Conservation (phyloP, 2,113 vertebrate species). For the Synodontis membranacea region DNA sequence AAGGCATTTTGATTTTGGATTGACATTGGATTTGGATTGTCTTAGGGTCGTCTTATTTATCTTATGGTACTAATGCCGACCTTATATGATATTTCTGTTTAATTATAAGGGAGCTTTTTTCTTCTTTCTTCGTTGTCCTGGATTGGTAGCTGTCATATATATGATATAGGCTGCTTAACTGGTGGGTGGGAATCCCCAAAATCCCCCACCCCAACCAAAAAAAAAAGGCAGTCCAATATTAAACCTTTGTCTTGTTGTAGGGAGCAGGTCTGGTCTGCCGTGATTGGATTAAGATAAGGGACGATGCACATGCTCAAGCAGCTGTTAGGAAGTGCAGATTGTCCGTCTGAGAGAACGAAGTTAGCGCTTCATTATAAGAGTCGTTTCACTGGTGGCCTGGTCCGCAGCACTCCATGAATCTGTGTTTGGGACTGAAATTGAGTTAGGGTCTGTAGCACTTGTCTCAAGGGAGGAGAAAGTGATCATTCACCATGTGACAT, state of each 20-base stretch:
- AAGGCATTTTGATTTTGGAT: too few species aligned
- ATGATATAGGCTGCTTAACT: not conserved
- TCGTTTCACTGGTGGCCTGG: conserved; percentile 34
- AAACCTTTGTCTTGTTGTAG: conserved; percentile 14
- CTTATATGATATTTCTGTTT: too few species aligned
- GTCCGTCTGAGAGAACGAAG: conserved; percentile 36
- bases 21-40: too few species aligned
- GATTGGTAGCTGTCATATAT: not conserved
- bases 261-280: conserved; percentile 49
- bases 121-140: too few species aligned
- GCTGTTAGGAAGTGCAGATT: conserved; percentile 41
- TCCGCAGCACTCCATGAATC: conserved; percentile 56
- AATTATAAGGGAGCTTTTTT: too few species aligned
- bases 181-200: not conserved
- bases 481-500: conserved; percentile 51
- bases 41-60: too few species aligned
- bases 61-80: too few species aligned
- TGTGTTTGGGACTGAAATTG: conserved; percentile 62
- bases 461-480: conserved; percentile 56
- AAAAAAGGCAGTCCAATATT: not conserved
- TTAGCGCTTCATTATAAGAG: conserved; percentile 44
- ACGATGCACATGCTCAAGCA: conserved; percentile 43
- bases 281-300: conserved; percentile 64
- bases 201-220: too few species aligned
- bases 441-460: conserved; percentile 55